These are phyloP conservation scores for Caradrina kadenii DNA, from an alignment of 2,888 invertebrate species.

Conservation along the genomic window DNA sequence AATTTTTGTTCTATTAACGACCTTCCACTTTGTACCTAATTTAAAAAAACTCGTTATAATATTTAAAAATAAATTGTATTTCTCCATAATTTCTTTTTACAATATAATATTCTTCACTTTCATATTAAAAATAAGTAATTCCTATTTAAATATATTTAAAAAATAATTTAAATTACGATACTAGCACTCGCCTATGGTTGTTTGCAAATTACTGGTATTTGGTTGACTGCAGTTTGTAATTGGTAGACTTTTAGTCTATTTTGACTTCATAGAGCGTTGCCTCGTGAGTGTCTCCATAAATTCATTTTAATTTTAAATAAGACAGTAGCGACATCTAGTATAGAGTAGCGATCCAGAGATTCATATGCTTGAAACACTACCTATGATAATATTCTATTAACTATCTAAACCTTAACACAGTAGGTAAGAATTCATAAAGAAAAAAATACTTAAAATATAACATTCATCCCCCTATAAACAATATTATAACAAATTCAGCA, in stretches of 20 bases:
- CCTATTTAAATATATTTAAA: constrained; percentile 17
- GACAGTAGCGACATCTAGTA: constrained; percentile 40
- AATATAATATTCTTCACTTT: constrained; percentile 11
- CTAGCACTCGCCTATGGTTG: constrained; percentile 24
- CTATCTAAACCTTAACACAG: constrained; percentile 8
- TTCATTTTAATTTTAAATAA: not conserved
- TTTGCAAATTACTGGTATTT: constrained; percentile 25
- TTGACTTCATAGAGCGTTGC: no score
- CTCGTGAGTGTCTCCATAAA: no score
- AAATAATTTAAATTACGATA: constrained; percentile 50
- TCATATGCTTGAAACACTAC: constrained; percentile 24
- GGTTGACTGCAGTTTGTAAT: not conserved
- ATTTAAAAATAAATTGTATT: constrained; percentile 44
- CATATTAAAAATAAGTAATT: constrained; percentile 24
- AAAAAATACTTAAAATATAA: constrained; percentile 22
- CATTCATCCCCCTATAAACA: constrained; percentile 35
- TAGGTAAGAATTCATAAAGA: constrained; percentile 28
- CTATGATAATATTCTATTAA: constrained; percentile 8
- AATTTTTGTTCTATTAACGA: no score
- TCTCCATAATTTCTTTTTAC: constrained; percentile 24
- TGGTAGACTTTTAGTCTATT: no score
- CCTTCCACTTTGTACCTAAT: no score
- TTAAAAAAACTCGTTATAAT: not conserved
- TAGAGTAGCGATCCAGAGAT: constrained; percentile 48
- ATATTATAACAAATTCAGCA: constrained; percentile 20